These are phyloP conservation scores for Lipophrys pholis DNA, from an alignment of 2,113 vertebrate species.

Conservation along the genomic window DNA sequence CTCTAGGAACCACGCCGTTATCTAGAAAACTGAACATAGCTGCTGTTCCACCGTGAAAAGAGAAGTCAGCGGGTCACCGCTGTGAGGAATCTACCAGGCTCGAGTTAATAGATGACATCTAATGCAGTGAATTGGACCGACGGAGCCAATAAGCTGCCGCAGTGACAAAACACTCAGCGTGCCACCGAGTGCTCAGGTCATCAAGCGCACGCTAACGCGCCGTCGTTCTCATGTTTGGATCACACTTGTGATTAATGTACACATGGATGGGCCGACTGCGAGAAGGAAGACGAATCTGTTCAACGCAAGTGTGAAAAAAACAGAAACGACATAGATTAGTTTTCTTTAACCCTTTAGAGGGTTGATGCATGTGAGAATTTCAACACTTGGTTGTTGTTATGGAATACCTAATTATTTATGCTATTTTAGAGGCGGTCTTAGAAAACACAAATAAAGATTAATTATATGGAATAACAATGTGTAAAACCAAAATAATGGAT, in stretches of 20 bases:
- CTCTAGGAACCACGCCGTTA: too few species aligned
- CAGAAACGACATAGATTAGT: too few species aligned
- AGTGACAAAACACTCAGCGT: constrained; percentile 14
- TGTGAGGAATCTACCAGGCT: constrained; percentile 9
- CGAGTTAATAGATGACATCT: constrained; percentile 21
- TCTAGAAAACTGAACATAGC: too few species aligned
- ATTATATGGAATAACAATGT: too few species aligned
- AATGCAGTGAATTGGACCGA: constrained; percentile 11
- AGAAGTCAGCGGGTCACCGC: background rate
- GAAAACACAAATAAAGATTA: too few species aligned
- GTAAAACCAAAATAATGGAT: too few species aligned
- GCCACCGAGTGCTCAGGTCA: constrained; percentile 2
- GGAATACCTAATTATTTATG: too few species aligned
- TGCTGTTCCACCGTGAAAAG: too few species aligned
- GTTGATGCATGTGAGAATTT: too few species aligned
- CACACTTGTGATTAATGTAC: constrained; percentile 29
- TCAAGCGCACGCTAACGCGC: constrained; percentile 3
- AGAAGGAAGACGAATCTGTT: background rate
- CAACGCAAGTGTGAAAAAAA: background rate
- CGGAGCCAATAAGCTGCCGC: constrained; percentile 1
- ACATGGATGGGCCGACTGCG: constrained; percentile 7
- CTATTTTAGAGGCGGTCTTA: too few species aligned
- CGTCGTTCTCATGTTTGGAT: constrained; percentile 24
- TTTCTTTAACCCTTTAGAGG: too few species aligned
- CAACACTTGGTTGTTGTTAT: too few species aligned